These are phyloP conservation scores for Steatornis caripensis DNA, from an alignment of 2,113 vertebrate genomes.

Conservation along the genomic window DNA sequence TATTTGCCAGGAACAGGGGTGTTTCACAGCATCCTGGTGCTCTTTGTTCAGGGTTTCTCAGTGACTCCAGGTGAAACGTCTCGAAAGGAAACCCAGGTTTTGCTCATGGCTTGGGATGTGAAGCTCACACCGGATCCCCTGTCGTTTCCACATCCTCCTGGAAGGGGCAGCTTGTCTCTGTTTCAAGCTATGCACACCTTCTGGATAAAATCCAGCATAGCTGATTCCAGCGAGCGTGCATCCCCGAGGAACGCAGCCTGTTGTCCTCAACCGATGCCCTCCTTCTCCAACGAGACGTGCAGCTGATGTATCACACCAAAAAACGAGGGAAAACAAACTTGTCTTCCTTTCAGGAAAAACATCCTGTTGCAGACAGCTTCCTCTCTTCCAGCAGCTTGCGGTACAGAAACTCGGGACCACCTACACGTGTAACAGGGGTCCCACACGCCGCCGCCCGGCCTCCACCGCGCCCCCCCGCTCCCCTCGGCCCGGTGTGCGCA, in stretches of 20 bases:
- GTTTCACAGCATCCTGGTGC: neutral
- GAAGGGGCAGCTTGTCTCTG: neutral
- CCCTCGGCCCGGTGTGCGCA: neutral
- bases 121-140: neutral
- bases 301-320: neutral
- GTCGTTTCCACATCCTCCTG: neutral
- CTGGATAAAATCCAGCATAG: neutral
- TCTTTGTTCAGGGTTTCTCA: neutral
- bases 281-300: neutral
- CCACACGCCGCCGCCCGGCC: too few relatives aligned
- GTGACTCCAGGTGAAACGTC: neutral
- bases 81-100: neutral
- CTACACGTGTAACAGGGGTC: accelerated
- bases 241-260: neutral
- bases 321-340: accelerated
- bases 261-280: neutral
- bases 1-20: neutral
- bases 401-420: accelerated
- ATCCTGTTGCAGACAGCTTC: accelerated
- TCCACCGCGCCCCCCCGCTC: neutral
- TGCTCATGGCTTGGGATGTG: neutral
- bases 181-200: neutral
- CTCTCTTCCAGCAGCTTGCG: neutral
- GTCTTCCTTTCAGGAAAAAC: neutral
- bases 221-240: accelerated